Evolutionary conservation across 2,888 invertebrate genomes (phyloP).

Genomic region (Adineta ricciae): DNA sequence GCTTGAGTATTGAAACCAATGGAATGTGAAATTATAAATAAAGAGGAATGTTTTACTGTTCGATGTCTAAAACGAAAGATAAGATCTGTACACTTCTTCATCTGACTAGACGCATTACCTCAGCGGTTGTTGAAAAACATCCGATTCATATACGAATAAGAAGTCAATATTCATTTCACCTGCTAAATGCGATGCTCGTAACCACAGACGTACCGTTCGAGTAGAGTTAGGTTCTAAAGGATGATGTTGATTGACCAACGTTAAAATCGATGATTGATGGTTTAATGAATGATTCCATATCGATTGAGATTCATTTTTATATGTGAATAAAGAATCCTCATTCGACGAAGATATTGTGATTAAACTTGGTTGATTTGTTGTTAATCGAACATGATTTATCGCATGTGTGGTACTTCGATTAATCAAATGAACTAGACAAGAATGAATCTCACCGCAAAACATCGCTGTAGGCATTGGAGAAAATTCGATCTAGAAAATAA

Average conservation of each 20-base stretch:
- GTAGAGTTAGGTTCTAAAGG: background rate
- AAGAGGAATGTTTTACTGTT: slow-evolving; percentile 16
- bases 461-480: background rate
- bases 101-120: background rate
- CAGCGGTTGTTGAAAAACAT: background rate
- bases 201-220: background rate
- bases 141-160: slow-evolving; percentile 1
- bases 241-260: background rate
- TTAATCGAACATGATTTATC: background rate
- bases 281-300: background rate
- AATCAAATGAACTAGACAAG: slow-evolving; percentile 5
- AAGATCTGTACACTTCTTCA: too few relatives aligned
- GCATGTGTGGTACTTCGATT: background rate
- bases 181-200: background rate
- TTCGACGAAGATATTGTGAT: background rate
- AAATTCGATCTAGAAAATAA: background rate
- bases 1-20: background rate
- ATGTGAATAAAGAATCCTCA: background rate
- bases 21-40: background rate
- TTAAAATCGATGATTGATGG: background rate
- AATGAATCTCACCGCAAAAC: slow-evolving; percentile 13
- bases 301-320: background rate
- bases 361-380: background rate
- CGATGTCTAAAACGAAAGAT: slow-evolving; percentile 7
- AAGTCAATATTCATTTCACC: slow-evolving; percentile 1